Evolutionary conservation across 2,113 vertebrate genomes (phyloP), one percentile per base, ranked within the genome.

Genomic region (Coryphaenoides rupestris): DNA sequence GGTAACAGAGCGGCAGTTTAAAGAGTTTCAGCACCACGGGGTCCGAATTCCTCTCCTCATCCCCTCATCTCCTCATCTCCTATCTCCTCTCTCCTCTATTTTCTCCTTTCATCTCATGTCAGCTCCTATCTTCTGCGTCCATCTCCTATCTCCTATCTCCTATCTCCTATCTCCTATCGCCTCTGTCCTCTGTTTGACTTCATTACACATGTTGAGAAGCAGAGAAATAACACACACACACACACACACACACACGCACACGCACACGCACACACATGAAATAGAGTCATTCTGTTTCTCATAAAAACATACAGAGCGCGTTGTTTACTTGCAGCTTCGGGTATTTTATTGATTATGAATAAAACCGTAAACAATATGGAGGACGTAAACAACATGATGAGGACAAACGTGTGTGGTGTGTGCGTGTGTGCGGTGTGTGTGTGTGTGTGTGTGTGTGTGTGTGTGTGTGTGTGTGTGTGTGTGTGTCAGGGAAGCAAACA

Each of bases 151-250:
- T 6, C 21, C 7, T 15, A 21, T 6, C 4, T 15, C 2, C 2
- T 4, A 3, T 40, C 3, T 23, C 15, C 55, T 5, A 1, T 52
- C 23, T 59, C 55, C 46, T 59, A n/a, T 23, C 47, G 16, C 49
- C 16, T 54, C n/a, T 80, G 73, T 57, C 72, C 83, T 78, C 71
- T 47, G 19, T 1, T 62, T 83, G 73, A 86, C 77, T 79, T 84
- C 81, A 77, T 84, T 79, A 72, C 58, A 60, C 76, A 58, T 72
- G 67, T 83, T 83, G 70, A 69, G 74, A 76, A 55, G 70, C 74
- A 81, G 74, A 79, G 77, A 81, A 81, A 69, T 73, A 72, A 58
- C 57, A 40, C 57, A 40, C 26, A 40, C 40, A 60, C 19, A 9
- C 14, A 26, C 23, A 23, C 55, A 24, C 55, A 23, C 55, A 26